Evolutionary conservation across 2,797 vertebrate species (phyloP).

Genomic region (Intellagama lesueurii): DNA sequence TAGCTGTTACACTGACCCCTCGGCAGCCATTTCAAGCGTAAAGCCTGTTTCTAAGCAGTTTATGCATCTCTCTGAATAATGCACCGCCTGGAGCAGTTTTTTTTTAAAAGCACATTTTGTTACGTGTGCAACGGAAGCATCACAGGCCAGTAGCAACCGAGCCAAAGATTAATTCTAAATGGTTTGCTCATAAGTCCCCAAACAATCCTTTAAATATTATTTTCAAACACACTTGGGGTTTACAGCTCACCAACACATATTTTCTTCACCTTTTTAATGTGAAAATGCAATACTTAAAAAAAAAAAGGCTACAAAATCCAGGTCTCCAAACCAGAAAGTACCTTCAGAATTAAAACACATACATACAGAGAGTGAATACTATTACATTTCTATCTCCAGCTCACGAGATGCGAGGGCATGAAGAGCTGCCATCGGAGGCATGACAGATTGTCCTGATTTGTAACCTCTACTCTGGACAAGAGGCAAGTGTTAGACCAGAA

Average conservation of each 20-base stretch:
- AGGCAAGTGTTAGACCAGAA: no score
- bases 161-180: not conserved
- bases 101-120: conserved; percentile 8
- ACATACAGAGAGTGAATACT: no score
- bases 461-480: no score
- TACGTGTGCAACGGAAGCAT: not conserved
- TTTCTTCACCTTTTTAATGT: not conserved
- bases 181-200: not conserved
- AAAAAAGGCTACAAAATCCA: not conserved
- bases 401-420: no score
- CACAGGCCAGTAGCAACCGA: not conserved
- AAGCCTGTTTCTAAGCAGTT: not conserved
- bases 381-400: no score
- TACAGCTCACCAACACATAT: no score
- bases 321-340: not conserved
- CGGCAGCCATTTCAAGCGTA: not conserved
- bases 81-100: not conserved
- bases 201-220: not conserved
- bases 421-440: no score
- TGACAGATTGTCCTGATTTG: no score
- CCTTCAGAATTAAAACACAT: no score
- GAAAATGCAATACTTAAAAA: not conserved
- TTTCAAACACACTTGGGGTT: not conserved
- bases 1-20: not conserved
- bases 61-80: conserved; percentile 36